Conservation (phyloP, 2,888 invertebrate species). For the Epiblema foenella region DNA sequence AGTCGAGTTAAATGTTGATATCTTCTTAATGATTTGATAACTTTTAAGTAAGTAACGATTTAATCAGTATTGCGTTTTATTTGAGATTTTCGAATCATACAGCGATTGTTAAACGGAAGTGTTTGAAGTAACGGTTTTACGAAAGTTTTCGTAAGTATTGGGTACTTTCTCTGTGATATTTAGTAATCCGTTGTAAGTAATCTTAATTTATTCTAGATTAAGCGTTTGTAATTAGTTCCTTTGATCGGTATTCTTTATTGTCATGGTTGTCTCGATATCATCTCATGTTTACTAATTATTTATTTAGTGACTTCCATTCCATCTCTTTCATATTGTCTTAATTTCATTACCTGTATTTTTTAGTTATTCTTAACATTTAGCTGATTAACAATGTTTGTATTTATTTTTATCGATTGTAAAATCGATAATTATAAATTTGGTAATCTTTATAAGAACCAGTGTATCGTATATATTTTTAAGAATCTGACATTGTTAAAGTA, state of each 20-base stretch:
- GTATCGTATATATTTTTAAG: background rate
- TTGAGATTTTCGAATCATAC: conserved; percentile 1
- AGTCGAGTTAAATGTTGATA: conserved; percentile 14
- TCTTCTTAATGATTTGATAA: conserved; percentile 13
- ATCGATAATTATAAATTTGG: conserved; percentile 17
- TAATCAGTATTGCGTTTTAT: conserved; percentile 25
- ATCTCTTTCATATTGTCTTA: conserved; percentile 30
- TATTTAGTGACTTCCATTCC: conserved; percentile 31
- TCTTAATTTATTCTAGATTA: conserved; percentile 78
- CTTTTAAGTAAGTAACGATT: conserved; percentile 16
- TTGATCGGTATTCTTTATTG: conserved; percentile 35
- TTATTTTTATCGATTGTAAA: conserved; percentile 7
- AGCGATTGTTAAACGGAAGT: conserved; percentile 58
- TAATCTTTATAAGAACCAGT: conserved; percentile 36
- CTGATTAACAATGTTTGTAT: conserved; percentile 2
- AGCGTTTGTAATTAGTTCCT: conserved; percentile 40
- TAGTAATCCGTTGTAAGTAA: conserved; percentile 80
- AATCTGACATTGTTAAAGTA: background rate
- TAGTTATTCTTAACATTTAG: background rate
- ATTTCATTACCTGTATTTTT: conserved; percentile 3
- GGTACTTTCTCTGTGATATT: conserved; percentile 85
- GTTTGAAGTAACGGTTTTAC: conserved; percentile 78
- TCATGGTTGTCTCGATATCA: conserved; percentile 45
- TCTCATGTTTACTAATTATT: conserved; percentile 15
- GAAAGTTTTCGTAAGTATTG: conserved; percentile 83